Base-by-base conservation (phyloP, 2,113 vertebrate species). In the Callipepla squamata region DNA sequence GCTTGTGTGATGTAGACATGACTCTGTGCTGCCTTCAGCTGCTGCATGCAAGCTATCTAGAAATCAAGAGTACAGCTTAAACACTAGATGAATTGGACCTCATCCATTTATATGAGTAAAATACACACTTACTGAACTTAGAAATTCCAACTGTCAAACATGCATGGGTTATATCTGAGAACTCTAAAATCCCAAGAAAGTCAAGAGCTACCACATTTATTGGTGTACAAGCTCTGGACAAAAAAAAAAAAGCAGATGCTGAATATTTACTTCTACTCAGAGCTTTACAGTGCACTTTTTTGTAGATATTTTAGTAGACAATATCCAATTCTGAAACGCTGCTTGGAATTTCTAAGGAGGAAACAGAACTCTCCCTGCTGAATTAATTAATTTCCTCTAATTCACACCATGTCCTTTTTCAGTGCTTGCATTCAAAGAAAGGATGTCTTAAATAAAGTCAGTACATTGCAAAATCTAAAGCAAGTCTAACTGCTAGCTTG, bases 321-420 rank as follows among this genome's bases (percentile, higher is more conserved):
- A 34, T 20, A 22, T n/a, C 47, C 65, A 75, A 48, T 53, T 81
- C 40, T 92, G 86, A 81, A 84, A 85, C 48, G 0, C 77, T 72
- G 42, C 32, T 53, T 59, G 26, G 51, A 40, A 75, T 86, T 89
- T 81, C 1, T 3, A 81, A 92, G 48, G 36, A 85, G 40, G 58
- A 89, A 92, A 79, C 51, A 18, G 44, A 93, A 74, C 45, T 70
- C 72, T 45, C 72, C 73, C 50, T 55, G 58, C 38, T 79, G 80
- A 89, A 93, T 92, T 91, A 88, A 95, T 92, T 90, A 53, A 79
- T 93, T 90, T 89, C 70, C 47, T 89, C 89, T 78, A 75, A 73
- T 76, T 87, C 58, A 69, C 13, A 61, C 48, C 50, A 85, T 66
- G 51, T 58, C 6, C 66, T 74, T 75, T 58, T 85, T 81, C 81